Conservation (phyloP, 2,113 vertebrate species). For the Ascaphus truei region DNA sequence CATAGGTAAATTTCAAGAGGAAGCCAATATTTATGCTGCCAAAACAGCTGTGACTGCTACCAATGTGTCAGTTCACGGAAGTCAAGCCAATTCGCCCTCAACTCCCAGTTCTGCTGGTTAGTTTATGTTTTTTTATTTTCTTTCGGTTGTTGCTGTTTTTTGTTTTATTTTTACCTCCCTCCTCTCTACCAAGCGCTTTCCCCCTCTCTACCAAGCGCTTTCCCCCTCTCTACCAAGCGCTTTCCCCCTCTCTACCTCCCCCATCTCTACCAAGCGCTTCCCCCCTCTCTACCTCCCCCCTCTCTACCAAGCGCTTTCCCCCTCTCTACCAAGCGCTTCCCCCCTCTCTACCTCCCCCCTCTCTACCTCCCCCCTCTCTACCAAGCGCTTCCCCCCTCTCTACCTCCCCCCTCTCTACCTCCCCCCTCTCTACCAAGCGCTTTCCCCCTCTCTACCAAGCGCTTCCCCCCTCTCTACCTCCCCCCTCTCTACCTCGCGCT, state of each 20-base stretch:
- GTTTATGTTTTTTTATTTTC: conserved; percentile 60
- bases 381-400: too few relatives aligned
- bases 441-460: too few relatives aligned
- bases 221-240: not conserved
- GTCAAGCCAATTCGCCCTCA: conserved; percentile 98
- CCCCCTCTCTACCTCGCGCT: too few relatives aligned
- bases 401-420: too few relatives aligned
- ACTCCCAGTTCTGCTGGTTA: conserved; percentile 99
- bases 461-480: too few relatives aligned
- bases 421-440: too few relatives aligned
- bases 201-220: not conserved
- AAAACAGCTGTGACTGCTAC: conserved; percentile 96
- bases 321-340: too few relatives aligned
- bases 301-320: too few relatives aligned
- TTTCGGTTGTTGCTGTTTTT: conserved; percentile 40
- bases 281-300: not conserved
- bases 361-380: too few relatives aligned
- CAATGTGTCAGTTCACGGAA: conserved; percentile 96
- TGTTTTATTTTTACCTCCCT: conserved; percentile 6
- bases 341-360: too few relatives aligned
- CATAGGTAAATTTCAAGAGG: conserved; percentile 99
- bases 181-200: not conserved
- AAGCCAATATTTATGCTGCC: conserved; percentile 99
- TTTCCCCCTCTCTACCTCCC: not conserved
- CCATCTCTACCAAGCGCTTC: not conserved